Conservation (phyloP, 2,113 vertebrate species). For the Aegypius monachus region DNA sequence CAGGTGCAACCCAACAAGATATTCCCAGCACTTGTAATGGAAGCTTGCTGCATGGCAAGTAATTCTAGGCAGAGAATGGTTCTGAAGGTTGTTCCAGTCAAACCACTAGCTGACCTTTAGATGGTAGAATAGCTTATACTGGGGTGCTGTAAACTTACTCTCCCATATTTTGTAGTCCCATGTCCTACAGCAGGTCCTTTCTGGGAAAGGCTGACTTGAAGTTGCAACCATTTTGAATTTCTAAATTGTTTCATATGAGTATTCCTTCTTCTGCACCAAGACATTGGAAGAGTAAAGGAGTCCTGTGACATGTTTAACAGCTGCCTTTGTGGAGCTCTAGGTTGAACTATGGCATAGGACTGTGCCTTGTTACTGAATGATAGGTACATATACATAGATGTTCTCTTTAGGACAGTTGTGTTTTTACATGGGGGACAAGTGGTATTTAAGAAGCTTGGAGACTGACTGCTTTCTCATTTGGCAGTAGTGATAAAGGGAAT, state of each 20-base stretch:
- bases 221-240: not conserved
- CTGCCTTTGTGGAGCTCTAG: not conserved
- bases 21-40: not conserved
- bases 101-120: not conserved
- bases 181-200: not conserved
- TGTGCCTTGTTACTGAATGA: not conserved
- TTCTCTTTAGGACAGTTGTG: not conserved
- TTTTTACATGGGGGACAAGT: not conserved
- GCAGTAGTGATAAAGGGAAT: not conserved
- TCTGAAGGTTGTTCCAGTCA: not conserved
- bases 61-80: not conserved
- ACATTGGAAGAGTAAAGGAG: not conserved
- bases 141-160: not conserved
- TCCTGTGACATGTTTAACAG: too few relatives aligned
- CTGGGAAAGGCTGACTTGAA: not conserved
- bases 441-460: not conserved
- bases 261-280: not conserved
- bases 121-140: not conserved
- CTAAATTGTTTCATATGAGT: not conserved
- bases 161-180: not conserved
- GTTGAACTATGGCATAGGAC: fast-evolving
- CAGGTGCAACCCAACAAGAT: not conserved
- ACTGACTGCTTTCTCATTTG: not conserved
- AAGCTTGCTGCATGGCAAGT: not conserved
- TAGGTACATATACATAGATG: not conserved